Evolutionary conservation across 2,888 invertebrate species (phyloP).

Genomic region (Syritta pipiens): DNA sequence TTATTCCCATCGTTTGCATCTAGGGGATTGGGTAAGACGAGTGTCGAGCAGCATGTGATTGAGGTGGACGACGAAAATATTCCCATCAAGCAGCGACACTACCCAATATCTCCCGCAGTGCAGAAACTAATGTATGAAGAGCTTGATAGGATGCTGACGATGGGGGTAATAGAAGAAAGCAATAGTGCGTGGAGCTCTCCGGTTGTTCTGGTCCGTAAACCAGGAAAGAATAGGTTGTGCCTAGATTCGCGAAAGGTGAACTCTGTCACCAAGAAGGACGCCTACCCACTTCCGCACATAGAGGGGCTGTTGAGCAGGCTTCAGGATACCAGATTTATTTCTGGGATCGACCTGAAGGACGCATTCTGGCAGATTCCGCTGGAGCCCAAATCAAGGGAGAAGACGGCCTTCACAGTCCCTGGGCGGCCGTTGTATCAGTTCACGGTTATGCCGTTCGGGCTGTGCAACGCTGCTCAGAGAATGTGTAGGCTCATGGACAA

Average conservation of each 20-base stretch:
- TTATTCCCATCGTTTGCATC: neutral
- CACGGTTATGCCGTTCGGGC: neutral
- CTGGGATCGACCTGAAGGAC: constrained; percentile 2
- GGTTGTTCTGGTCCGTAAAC: no score
- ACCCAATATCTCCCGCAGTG: constrained; percentile 13
- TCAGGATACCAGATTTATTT: neutral
- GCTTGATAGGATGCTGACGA: constrained; percentile 7
- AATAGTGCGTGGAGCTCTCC: no score
- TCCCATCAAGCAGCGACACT: constrained; percentile 1
- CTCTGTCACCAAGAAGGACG: no score
- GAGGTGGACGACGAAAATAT: constrained; percentile 11
- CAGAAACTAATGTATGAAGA: constrained; percentile 19
- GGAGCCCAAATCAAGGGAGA: no score
- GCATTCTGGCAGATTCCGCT: constrained; percentile 12
- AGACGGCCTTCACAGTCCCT: no score
- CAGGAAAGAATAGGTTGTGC: no score
- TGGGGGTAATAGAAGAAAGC: neutral
- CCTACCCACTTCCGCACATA: no score
- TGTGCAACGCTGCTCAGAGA: constrained; percentile 11
- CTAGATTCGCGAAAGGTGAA: no score
- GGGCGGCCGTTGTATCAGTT: no score
- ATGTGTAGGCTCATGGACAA: constrained; percentile 23
- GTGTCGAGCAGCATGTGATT: neutral
- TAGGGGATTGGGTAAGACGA: neutral
- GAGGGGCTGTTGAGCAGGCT: no score